These are phyloP conservation scores for Eupelmus urozonus DNA, from an alignment of 2,888 invertebrate genomes.

Conservation along the genomic window DNA sequence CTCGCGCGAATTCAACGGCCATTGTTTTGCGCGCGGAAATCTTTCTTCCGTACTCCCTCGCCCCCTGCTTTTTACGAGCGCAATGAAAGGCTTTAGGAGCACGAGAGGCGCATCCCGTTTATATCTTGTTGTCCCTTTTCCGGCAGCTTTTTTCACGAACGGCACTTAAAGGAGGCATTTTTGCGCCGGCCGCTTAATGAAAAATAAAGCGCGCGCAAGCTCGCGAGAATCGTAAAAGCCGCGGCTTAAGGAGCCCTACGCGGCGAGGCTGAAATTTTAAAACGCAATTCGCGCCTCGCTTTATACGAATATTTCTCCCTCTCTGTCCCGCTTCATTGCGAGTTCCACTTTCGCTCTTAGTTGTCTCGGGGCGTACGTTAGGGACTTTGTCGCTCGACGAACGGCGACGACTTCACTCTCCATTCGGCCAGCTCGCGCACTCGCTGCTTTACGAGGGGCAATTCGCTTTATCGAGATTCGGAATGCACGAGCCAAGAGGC, in stretches of 20 bases:
- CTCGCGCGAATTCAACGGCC: neutral
- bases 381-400: too few relatives aligned
- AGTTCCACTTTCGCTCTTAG: slow-evolving; percentile 33
- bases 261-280: neutral
- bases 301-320: slow-evolving; percentile 25
- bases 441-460: slow-evolving; percentile 43
- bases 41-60: neutral
- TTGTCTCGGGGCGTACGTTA: too few relatives aligned
- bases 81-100: slow-evolving; percentile 17
- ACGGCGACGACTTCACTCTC: slow-evolving; percentile 19
- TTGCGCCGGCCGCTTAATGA: neutral
- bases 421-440: slow-evolving; percentile 10
- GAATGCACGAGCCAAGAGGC: too few relatives aligned
- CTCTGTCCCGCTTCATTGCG: slow-evolving; percentile 12
- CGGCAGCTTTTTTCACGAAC: neutral
- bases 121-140: neutral
- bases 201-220: neutral
- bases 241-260: neutral
- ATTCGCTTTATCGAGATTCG: slow-evolving; percentile 52
- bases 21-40: neutral
- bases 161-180: neutral
- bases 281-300: slow-evolving; percentile 28
- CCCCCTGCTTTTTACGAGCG: slow-evolving; percentile 24
- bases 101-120: neutral
- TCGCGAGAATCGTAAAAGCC: neutral